phyloP scores from a whole-genome alignment of 2,888 invertebrate species.

The Calliopum simillimum region DNA sequence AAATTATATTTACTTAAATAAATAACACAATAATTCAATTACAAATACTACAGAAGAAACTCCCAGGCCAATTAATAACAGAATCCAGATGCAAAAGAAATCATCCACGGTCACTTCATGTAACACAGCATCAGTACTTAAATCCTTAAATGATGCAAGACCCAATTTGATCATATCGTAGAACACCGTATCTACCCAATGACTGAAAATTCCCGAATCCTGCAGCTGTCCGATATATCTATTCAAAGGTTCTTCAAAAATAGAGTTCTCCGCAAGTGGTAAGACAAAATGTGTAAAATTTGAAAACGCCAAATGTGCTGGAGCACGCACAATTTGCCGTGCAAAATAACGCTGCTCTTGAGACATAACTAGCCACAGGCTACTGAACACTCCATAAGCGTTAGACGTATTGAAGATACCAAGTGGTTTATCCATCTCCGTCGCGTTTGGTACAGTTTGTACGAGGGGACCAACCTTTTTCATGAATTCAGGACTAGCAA shows the following conservation, averaged over 20 bases:
- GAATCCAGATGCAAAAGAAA: constrained; percentile 21
- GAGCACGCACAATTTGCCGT: constrained; percentile 27
- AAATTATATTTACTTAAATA: no score
- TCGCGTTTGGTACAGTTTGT: neutral
- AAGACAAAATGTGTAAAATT: constrained; percentile 7
- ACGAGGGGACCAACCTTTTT: no score
- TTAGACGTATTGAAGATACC: constrained; percentile 36
- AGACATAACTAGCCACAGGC: constrained; percentile 37
- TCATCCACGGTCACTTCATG: constrained; percentile 2
- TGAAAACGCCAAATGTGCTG: constrained; percentile 4
- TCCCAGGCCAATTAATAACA: neutral
- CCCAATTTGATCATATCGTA: constrained; percentile 27
- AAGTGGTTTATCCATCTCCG: constrained; percentile 22
- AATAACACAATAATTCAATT: neutral
- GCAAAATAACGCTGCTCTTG: constrained; percentile 22
- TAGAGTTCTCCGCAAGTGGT: constrained; percentile 33
- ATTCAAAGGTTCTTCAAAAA: constrained; percentile 25
- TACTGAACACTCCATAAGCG: constrained; percentile 25
- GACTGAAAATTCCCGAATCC: constrained; percentile 21
- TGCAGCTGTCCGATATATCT: constrained; percentile 27
- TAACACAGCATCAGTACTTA: neutral
- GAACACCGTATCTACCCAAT: constrained; percentile 28
- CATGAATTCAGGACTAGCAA: no score
- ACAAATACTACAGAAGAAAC: neutral
- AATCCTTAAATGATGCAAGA: constrained; percentile 9